Evolutionary conservation across 1,140 invertebrate species (phyloP).

Genomic region (Chionoecetes opilio): DNA sequence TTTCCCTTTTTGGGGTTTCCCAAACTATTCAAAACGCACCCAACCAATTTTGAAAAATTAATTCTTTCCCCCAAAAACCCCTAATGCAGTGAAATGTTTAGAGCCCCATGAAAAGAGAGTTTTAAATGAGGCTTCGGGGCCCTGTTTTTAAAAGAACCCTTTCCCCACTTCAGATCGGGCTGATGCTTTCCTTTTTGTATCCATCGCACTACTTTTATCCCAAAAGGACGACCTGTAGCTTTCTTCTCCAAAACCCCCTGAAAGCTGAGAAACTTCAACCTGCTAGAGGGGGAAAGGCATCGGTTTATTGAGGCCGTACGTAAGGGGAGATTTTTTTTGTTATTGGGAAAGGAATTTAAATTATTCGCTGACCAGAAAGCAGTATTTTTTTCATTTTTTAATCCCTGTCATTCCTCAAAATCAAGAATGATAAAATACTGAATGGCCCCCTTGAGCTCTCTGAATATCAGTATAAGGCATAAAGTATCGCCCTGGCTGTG

Average conservation of each 20-base stretch:
- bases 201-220: neutral
- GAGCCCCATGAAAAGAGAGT: neutral
- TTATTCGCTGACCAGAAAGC: neutral
- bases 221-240: neutral
- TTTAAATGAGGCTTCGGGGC: neutral
- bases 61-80: neutral
- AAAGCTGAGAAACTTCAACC: neutral
- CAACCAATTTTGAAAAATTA: neutral
- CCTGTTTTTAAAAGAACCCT: neutral
- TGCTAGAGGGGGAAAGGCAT: neutral
- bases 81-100: neutral
- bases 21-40: neutral
- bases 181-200: neutral
- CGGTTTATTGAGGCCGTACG: constrained; percentile 38
- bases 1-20: neutral
- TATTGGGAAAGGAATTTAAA: neutral
- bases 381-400: constrained; percentile 35
- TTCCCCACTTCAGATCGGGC: neutral
- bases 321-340: constrained; percentile 43
- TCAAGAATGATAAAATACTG: constrained; percentile 49
- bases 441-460: neutral
- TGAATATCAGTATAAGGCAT: constrained; percentile 43
- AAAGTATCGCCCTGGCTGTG: neutral
- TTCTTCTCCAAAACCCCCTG: neutral
- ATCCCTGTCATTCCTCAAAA: neutral